Base-by-base conservation (phyloP, 2,113 vertebrate species). In the Polyodon spathula region DNA sequence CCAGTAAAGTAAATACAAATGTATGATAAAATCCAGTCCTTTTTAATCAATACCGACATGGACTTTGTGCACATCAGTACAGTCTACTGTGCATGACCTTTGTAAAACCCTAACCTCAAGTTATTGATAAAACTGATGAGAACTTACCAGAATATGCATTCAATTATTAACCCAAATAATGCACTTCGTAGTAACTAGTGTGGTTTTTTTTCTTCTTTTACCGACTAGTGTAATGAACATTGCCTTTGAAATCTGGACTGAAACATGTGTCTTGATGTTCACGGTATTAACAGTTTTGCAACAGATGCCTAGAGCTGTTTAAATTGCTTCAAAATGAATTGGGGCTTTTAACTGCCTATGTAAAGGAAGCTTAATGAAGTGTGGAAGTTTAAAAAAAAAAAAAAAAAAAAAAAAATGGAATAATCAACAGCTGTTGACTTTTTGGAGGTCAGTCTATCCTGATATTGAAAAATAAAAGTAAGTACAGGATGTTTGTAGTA, bases 101-200 rank as follows among this genome's bases (percentile, higher is more conserved):
- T n/a, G n/a, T n/a, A n/a, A n/a, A n/a, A n/a, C n/a, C n/a, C n/a
- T 44, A 44, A 44, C 9, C 43, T 44, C 43, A 44, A n/a, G n/a
- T 44, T 44, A 44, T 44, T 44, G 43, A 44, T n/a, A n/a, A n/a
- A n/a, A n/a, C n/a, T 37, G 10, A 17, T 42, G 14, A 58, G 17
- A 14, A 53, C 59, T 64, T 6, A 27, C 0, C 6, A 54, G n/a
- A 7, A 39, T 40, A 48, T 40, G n/a, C 66, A 63, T 65, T 67
- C 66, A 54, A 63, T n/a, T n/a, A n/a, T 67, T 51, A 71, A 71
- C 70, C 72, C 71, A 58, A 66, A 63, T 59, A 12, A 15, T 42
- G 16, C 4, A 9, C 16, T 17, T 39, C 14, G 37, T 39, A n/a
- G 38, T 12, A 57, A 57, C 12, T 41, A n/a, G 7, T 40, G 41